phyloP scores from a whole-genome alignment of 2,888 invertebrate species.

The Acanthosepion esculentum region DNA sequence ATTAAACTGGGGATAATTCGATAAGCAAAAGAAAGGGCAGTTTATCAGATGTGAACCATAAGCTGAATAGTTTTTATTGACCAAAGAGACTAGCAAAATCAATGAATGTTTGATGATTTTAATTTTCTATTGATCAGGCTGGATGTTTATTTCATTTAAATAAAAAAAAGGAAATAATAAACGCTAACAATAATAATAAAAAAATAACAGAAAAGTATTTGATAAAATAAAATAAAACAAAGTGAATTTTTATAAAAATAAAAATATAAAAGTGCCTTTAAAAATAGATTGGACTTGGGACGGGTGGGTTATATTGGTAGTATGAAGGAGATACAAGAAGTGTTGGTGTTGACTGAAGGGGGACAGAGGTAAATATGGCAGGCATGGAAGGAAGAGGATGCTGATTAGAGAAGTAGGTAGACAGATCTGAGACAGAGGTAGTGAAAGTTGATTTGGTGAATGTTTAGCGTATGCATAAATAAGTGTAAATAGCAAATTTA shows the following conservation, averaged over 20 bases:
- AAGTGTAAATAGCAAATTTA: no score
- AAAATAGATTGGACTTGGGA: neutral
- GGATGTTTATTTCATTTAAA: neutral
- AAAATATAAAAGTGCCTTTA: neutral
- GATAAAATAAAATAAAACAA: neutral
- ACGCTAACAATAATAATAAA: neutral
- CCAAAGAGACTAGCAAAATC: conserved; percentile 11
- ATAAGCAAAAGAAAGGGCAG: conserved; percentile 33
- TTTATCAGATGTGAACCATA: neutral
- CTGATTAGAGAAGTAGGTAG: neutral
- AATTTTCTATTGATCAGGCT: neutral
- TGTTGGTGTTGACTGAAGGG: neutral
- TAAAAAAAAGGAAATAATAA: neutral
- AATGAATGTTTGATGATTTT: conserved; percentile 33
- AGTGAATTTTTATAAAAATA: neutral
- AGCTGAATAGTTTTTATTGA: conserved; percentile 8
- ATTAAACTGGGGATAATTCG: conserved; percentile 22
- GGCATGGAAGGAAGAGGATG: neutral
- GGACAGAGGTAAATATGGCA: neutral
- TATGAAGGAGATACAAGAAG: no score
- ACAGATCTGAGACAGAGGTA: no score
- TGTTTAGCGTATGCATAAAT: no score
- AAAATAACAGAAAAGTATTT: neutral
- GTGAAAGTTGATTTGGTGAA: neutral
- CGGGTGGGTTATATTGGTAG: neutral